Conservation (phyloP, 2,888 invertebrate species). For the Adineta ricciae region DNA sequence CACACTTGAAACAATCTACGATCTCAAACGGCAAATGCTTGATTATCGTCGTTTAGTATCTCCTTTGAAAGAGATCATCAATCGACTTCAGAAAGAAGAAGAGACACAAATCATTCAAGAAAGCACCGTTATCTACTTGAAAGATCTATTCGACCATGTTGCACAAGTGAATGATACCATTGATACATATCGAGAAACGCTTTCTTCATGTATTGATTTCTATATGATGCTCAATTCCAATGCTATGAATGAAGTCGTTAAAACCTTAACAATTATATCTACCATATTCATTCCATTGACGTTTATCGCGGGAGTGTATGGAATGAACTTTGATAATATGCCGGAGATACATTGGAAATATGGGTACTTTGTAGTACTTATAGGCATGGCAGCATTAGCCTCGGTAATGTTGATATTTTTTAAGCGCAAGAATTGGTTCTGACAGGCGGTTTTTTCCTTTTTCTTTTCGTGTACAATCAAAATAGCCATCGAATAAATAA, state of each 20-base stretch:
- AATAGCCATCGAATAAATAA: too few relatives aligned
- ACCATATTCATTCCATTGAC: not conserved
- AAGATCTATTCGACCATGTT: not conserved
- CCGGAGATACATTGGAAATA: not conserved
- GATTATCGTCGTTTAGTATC: not conserved
- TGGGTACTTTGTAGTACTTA: not conserved
- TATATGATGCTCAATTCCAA: not conserved
- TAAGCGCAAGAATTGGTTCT: not conserved
- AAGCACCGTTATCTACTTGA: not conserved
- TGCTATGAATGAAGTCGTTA: not conserved
- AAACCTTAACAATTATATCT: not conserved
- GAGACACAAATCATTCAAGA: not conserved
- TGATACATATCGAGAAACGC: not conserved
- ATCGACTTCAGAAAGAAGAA: not conserved
- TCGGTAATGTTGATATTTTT: not conserved
- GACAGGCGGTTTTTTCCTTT: not conserved
- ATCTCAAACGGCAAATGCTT: not conserved
- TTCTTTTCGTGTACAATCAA: not conserved
- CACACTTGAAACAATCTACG: not conserved
- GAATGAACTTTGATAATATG: not conserved
- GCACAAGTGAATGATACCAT: not conserved
- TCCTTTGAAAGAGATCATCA: not conserved
- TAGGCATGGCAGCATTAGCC: not conserved
- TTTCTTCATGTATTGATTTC: not conserved
- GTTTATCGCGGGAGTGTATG: not conserved